phyloP scores from a whole-genome alignment of 1,140 invertebrate genomes.

The Nymphalis io region DNA sequence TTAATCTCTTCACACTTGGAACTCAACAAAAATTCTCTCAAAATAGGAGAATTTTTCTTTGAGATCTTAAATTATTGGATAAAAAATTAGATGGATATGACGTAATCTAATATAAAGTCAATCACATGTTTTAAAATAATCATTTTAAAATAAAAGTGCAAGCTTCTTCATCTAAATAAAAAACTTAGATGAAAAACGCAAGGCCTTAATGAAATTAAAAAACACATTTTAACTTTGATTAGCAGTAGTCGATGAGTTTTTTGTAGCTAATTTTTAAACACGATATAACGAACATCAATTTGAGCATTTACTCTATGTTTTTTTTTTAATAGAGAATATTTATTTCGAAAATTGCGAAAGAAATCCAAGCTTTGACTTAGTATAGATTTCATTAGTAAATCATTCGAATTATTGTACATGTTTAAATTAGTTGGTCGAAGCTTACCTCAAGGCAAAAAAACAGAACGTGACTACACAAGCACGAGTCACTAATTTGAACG shows the following conservation, averaged over 20 bases:
- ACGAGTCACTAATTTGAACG: constrained; percentile 56
- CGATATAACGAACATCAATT: too few relatives aligned
- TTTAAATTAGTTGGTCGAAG: constrained; percentile 37
- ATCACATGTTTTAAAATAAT: too few relatives aligned
- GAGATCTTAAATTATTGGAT: constrained; percentile 10
- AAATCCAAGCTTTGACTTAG: too few relatives aligned
- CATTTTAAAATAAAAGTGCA: too few relatives aligned
- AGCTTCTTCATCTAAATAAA: too few relatives aligned
- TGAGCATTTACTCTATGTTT: too few relatives aligned
- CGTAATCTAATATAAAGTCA: too few relatives aligned
- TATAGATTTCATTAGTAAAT: constrained; percentile 23
- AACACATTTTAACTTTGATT: too few relatives aligned
- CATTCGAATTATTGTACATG: constrained; percentile 36
- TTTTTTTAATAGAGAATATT: too few relatives aligned
- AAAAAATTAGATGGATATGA: not conserved
- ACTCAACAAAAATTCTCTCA: constrained; percentile 51
- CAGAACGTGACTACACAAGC: constrained; percentile 56
- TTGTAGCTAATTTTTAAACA: not conserved
- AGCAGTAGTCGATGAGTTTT: not conserved
- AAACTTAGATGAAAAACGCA: too few relatives aligned
- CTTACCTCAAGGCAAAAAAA: constrained; percentile 39
- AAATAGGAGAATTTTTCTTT: constrained; percentile 45
- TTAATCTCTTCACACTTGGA: constrained; percentile 75
- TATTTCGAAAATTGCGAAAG: too few relatives aligned
- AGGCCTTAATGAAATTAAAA: too few relatives aligned